These are phyloP conservation scores for Micromussa lordhowensis DNA, from an alignment of 92 coral and sea anemone genomes.

Conservation along the genomic window DNA sequence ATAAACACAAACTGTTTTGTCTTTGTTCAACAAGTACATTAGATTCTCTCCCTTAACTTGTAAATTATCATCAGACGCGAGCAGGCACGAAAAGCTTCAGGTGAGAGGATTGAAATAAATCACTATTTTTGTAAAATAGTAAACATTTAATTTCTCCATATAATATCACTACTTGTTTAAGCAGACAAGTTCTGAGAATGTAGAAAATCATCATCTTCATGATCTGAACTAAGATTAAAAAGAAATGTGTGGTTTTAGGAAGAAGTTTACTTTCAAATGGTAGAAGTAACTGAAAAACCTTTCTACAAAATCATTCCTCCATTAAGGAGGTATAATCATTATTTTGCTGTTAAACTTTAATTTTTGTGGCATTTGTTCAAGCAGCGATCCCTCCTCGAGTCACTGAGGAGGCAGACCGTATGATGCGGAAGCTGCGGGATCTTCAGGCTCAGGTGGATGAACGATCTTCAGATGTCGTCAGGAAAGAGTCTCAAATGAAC, in stretches of 20 bases:
- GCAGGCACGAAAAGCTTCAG: conserved; percentile 92
- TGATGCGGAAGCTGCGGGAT: conserved; percentile 95
- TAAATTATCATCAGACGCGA: conserved; percentile 74
- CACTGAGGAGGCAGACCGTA: conserved; percentile 97
- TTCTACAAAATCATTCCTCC: background rate
- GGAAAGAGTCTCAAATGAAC: conserved; percentile 83
- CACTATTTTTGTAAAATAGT: background rate
- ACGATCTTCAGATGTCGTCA: conserved; percentile 74
- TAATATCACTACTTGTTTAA: background rate
- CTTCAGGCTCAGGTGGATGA: conserved; percentile 88
- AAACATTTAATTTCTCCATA: background rate
- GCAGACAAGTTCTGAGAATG: background rate
- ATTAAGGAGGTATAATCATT: no score
- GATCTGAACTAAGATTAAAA: no score
- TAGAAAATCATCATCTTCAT: no score
- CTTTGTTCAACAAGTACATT: background rate
- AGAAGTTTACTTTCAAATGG: no score
- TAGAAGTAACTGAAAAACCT: background rate
- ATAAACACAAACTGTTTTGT: background rate
- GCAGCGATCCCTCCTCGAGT: conserved; percentile 95
- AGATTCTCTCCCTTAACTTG: conserved; percentile 42
- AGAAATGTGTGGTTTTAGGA: no score
- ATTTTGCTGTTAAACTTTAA: background rate
- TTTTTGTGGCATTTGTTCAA: background rate
- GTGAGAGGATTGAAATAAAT: conserved; percentile 50